Evolutionary conservation across 2,797 vertebrate genomes (phyloP).

Genomic region (Labroides dimidiatus): DNA sequence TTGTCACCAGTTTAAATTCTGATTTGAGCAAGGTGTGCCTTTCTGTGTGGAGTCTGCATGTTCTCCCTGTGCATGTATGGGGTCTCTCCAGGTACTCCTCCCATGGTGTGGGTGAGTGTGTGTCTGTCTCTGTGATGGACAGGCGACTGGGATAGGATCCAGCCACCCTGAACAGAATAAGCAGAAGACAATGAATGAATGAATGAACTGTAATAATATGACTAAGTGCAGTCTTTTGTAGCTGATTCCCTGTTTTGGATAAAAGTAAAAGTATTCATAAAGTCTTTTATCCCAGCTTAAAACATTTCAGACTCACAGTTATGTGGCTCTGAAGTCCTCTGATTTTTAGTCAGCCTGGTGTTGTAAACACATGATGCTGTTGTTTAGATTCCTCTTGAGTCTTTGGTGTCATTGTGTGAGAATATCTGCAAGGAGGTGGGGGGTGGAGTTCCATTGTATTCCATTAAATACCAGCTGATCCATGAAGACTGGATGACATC

Average conservation of each 20-base stretch:
- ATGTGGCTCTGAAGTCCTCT: conserved; percentile 40
- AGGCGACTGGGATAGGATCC: too few relatives aligned
- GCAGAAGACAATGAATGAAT: too few relatives aligned
- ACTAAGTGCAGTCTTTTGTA: neutral
- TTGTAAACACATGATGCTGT: conserved; percentile 68
- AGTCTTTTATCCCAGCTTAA: conserved; percentile 12
- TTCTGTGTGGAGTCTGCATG: too few relatives aligned
- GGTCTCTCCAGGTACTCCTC: too few relatives aligned
- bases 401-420: conserved; percentile 46
- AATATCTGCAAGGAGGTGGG: neutral
- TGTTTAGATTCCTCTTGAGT: conserved; percentile 49
- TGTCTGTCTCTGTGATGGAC: too few relatives aligned
- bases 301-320: conserved; percentile 22
- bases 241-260: neutral
- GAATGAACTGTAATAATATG: too few relatives aligned
- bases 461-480: conserved; percentile 20
- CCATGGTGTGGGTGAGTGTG: too few relatives aligned
- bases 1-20: too few relatives aligned
- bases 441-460: conserved; percentile 35
- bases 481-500: conserved; percentile 4
- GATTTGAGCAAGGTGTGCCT: too few relatives aligned
- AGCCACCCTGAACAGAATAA: too few relatives aligned
- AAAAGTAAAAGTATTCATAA: conserved; percentile 8
- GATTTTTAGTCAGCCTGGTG: conserved; percentile 48
- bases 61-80: too few relatives aligned